Conservation (phyloP, 30 jellyfish, hydroid and myxozoan genomes). For the Cassiopea xamachana region DNA sequence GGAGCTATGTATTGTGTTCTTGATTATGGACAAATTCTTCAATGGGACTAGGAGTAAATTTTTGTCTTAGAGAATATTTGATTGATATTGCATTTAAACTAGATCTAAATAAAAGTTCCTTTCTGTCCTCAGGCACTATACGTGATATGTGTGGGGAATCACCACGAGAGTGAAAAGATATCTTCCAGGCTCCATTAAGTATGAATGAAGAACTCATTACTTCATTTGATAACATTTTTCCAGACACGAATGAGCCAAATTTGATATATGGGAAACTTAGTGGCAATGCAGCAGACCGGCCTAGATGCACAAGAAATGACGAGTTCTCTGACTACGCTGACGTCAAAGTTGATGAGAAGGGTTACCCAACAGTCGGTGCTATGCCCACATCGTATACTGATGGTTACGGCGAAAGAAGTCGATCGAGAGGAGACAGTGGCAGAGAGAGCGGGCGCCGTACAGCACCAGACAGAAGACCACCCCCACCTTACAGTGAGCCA, state of each 20-base stretch:
- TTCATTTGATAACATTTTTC: constrained; percentile 21
- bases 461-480: constrained; percentile 58
- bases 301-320: background rate
- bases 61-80: no score
- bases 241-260: constrained; percentile 22
- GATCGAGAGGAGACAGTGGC: constrained; percentile 23
- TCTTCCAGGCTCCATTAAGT: no score
- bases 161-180: no score
- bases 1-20: no score
- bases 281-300: constrained; percentile 37
- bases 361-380: constrained; percentile 54
- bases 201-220: no score
- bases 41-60: no score
- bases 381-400: constrained; percentile 45
- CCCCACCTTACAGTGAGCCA: constrained; percentile 51
- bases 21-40: no score
- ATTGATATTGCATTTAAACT: no score
- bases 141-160: no score
- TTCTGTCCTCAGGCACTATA: no score
- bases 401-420: constrained; percentile 57
- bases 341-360: constrained; percentile 38
- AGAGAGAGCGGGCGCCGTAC: constrained; percentile 44
- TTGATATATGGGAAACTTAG: constrained; percentile 52
- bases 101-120: no score
- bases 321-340: constrained; percentile 55